Evolutionary conservation across 2,888 invertebrate species (phyloP).

Genomic region (Phrixothrix hirtus): DNA sequence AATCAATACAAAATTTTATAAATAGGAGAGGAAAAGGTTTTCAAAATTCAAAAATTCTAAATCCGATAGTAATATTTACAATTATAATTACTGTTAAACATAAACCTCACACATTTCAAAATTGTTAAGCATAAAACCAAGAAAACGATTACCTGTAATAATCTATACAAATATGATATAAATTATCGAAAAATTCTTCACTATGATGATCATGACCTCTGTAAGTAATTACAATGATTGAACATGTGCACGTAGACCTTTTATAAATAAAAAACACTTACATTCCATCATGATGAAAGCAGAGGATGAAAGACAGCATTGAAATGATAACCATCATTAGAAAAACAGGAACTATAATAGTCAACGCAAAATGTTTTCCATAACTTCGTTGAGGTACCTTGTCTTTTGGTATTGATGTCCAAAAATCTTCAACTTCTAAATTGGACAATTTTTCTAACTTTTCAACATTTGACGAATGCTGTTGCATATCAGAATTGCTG

Average conservation of each 20-base stretch:
- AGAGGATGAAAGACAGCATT: conserved; percentile 71
- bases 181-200: conserved; percentile 68
- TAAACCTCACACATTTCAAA: not conserved
- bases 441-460: conserved; percentile 52
- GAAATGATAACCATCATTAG: conserved; percentile 69
- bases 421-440: conserved; percentile 56
- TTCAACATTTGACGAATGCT: conserved; percentile 50
- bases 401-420: conserved; percentile 65
- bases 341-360: conserved; percentile 70
- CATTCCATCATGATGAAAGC: conserved; percentile 77
- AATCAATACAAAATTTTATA: too few species aligned
- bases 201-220: conserved; percentile 66
- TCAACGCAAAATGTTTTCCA: conserved; percentile 68
- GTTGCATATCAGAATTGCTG: conserved; percentile 50
- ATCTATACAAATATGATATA: conserved; percentile 75
- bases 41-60: not conserved
- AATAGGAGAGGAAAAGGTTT: too few species aligned
- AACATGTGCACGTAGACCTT: not conserved
- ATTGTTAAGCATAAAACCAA: conserved; percentile 11
- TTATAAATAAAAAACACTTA: conserved; percentile 62
- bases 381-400: conserved; percentile 72
- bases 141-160: conserved; percentile 54
- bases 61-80: not conserved
- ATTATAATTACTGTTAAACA: not conserved
- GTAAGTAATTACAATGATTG: conserved; percentile 49